Evolutionary conservation across 2,797 vertebrate species (phyloP).

Genomic region (Loris lydekkerianus): DNA sequence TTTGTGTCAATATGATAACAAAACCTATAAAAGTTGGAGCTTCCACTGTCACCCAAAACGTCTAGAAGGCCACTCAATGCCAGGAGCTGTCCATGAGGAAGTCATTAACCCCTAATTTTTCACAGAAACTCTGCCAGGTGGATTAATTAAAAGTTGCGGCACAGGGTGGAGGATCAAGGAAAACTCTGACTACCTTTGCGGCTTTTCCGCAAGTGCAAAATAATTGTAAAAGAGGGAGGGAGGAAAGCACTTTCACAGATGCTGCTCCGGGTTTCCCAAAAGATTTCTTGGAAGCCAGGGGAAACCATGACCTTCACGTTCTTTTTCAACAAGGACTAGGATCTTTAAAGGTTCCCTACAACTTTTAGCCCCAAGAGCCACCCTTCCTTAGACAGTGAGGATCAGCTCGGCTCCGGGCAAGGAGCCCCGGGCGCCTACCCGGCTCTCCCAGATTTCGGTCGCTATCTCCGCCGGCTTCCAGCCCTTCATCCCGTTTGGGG

Average conservation of each 20-base stretch:
- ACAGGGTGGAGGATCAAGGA: background rate
- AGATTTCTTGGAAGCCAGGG: background rate
- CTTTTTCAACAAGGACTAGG: background rate
- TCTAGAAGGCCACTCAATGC: background rate
- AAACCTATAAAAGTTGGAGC: slow-evolving; percentile 10
- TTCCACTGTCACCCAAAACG: background rate
- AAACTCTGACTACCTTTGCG: slow-evolving; percentile 11
- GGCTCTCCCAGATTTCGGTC: background rate
- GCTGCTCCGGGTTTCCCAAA: background rate
- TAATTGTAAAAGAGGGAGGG: background rate
- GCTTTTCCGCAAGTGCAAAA: slow-evolving; percentile 11
- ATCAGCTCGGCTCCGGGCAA: background rate
- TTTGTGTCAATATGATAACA: background rate
- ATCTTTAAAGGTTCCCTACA: background rate
- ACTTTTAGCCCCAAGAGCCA: background rate
- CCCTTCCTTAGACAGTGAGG: background rate
- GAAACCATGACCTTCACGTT: background rate
- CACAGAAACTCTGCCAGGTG: background rate
- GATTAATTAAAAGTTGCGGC: background rate
- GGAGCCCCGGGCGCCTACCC: background rate
- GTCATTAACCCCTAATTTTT: slow-evolving; percentile 35
- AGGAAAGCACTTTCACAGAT: background rate
- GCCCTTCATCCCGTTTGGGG: background rate
- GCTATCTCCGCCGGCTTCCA: background rate
- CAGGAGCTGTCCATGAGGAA: background rate